Percentiles rank a stretch among this genome's conserved stretches.
Conservation (phyloP, 1,140 invertebrate genomes). For the Teleopsis dalmanni region DNA sequence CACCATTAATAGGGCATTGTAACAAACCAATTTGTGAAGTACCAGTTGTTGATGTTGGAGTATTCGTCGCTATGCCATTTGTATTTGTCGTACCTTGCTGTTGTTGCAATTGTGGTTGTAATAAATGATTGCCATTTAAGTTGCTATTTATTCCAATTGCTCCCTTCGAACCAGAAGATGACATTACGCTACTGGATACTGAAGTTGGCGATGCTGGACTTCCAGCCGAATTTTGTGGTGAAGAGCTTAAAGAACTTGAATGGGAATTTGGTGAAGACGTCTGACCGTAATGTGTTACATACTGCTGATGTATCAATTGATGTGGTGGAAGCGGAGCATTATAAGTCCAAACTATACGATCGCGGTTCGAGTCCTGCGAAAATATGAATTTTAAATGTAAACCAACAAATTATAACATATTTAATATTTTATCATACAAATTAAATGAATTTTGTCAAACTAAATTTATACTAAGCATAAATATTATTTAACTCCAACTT, state of each 20-base stretch:
- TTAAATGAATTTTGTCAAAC: no score
- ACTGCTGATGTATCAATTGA: slow-evolving; percentile 38
- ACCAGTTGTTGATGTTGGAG: slow-evolving; percentile 9
- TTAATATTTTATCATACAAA: no score
- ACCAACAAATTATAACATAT: background rate
- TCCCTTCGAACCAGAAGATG: slow-evolving; percentile 54
- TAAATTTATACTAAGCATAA: no score
- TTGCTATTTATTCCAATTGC: slow-evolving; percentile 37
- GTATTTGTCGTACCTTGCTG: slow-evolving; percentile 18
- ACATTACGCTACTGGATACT: slow-evolving; percentile 78
- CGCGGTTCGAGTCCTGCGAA: slow-evolving; percentile 38
- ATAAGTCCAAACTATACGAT: slow-evolving; percentile 84
- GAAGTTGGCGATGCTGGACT: slow-evolving; percentile 73
- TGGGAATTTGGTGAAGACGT: slow-evolving; percentile 35
- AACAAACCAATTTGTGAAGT: slow-evolving; percentile 16
- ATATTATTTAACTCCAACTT: no score
- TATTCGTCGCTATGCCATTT: slow-evolving; percentile 15
- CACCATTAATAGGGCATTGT: slow-evolving; percentile 19
- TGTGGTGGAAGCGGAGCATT: slow-evolving; percentile 64
- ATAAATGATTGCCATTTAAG: slow-evolving; percentile 5
- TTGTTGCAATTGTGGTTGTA: slow-evolving; percentile 4
- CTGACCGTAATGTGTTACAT: slow-evolving; percentile 13
- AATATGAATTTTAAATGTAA: slow-evolving; percentile 1
- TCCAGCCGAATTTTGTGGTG: slow-evolving; percentile 47
- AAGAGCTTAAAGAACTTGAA: slow-evolving; percentile 47